These are phyloP conservation scores for Drosophila quadrilineata DNA, from an alignment of 1,140 invertebrate genomes.

Conservation along the genomic window DNA sequence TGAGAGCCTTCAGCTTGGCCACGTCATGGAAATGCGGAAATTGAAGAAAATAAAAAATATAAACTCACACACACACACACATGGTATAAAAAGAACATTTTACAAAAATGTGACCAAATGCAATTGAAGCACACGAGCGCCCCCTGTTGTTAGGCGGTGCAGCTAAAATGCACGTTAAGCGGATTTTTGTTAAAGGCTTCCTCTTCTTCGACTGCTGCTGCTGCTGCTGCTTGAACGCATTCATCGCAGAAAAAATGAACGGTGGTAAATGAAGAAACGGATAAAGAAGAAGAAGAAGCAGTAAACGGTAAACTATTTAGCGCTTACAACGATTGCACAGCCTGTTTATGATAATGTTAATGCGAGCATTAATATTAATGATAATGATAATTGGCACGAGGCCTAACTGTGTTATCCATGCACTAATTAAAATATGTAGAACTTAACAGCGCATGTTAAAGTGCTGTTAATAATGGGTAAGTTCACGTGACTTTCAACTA, in stretches of 20 bases:
- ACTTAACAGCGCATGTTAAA: background rate
- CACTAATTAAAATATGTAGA: no score
- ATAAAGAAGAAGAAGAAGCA: no score
- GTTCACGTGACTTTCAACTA: background rate
- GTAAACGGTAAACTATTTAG: slow-evolving; percentile 22
- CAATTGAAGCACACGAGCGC: slow-evolving; percentile 17
- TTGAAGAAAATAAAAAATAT: background rate
- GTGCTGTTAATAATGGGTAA: background rate
- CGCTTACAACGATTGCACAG: slow-evolving; percentile 5
- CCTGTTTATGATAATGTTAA: slow-evolving; percentile 17
- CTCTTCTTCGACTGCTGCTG: background rate
- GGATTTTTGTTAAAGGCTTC: slow-evolving; percentile 28
- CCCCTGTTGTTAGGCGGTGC: background rate
- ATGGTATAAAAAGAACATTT: background rate
- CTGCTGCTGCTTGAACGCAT: no score
- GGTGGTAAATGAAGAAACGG: no score
- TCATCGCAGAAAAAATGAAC: no score
- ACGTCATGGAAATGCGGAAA: slow-evolving; percentile 18
- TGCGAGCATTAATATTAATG: background rate
- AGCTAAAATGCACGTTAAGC: slow-evolving; percentile 16
- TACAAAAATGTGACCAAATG: slow-evolving; percentile 24
- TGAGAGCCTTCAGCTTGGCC: background rate
- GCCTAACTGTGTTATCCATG: background rate
- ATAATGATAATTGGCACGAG: background rate
- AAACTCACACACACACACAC: no score